Evolutionary conservation across 2,113 vertebrate genomes (phyloP).

Genomic region (Rhinoderma darwinii): DNA sequence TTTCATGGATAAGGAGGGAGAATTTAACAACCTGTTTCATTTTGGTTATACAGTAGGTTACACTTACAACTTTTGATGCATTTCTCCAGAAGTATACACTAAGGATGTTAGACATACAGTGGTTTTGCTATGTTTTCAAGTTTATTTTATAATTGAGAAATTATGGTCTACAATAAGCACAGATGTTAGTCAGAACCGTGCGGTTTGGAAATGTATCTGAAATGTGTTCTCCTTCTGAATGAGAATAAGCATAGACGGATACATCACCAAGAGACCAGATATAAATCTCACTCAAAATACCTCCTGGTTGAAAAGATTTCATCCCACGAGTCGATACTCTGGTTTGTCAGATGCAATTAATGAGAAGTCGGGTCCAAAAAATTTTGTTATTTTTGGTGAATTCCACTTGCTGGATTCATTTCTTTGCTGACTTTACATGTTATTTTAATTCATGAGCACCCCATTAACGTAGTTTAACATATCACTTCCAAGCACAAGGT

Average conservation of each 20-base stretch:
- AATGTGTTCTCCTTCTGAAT: conserved; percentile 51
- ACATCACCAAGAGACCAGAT: conserved; percentile 48
- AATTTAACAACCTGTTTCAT: conserved; percentile 46
- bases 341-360: conserved; percentile 58
- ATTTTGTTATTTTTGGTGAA: conserved; percentile 54
- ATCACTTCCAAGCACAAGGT: conserved; percentile 33
- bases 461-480: conserved; percentile 57
- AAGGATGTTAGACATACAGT: conserved; percentile 42
- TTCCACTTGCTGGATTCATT: conserved; percentile 48
- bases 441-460: conserved; percentile 54
- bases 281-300: conserved; percentile 53
- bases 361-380: conserved; percentile 35
- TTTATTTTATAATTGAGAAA: conserved; percentile 55
- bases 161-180: conserved; percentile 51
- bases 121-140: conserved; percentile 51
- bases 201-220: conserved; percentile 45
- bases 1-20: conserved; percentile 21
- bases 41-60: conserved; percentile 29
- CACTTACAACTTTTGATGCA: conserved; percentile 25
- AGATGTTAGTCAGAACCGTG: conserved; percentile 51
- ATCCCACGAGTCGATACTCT: conserved; percentile 44
- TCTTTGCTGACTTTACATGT: conserved; percentile 59
- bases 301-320: conserved; percentile 39
- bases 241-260: conserved; percentile 47
- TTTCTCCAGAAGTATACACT: conserved; percentile 22